Evolutionary conservation across 2,113 vertebrate species (phyloP).

Genomic region (Myrmecophaga tridactyla): DNA sequence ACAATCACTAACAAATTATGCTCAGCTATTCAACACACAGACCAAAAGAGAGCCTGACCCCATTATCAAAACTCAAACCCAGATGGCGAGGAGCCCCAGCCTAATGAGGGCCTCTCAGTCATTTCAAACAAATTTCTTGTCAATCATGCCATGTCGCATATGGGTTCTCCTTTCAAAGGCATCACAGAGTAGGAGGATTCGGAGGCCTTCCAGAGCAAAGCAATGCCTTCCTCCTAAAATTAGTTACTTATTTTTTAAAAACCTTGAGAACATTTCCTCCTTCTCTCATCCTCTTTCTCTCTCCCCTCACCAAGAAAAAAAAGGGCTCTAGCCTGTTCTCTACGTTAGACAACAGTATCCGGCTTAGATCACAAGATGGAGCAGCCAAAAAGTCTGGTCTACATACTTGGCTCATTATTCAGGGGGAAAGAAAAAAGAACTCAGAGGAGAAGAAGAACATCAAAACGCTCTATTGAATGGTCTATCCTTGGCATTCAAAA

Average conservation of each 20-base stretch:
- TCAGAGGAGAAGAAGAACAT: background rate
- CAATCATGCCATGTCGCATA: slow-evolving; percentile 55
- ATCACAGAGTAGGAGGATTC: slow-evolving; percentile 28
- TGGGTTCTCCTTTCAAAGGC: background rate
- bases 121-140: slow-evolving; percentile 68
- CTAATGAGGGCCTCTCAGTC: slow-evolving; percentile 60
- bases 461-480: slow-evolving; percentile 17
- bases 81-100: slow-evolving; percentile 60
- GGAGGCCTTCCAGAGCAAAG: background rate
- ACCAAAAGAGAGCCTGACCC: slow-evolving; percentile 66
- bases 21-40: slow-evolving; percentile 53
- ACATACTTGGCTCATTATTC: background rate
- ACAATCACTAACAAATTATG: slow-evolving; percentile 73
- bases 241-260: background rate
- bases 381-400: slow-evolving; percentile 26
- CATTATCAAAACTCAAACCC: slow-evolving; percentile 64
- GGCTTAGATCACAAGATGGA: slow-evolving; percentile 14
- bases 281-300: background rate
- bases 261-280: background rate
- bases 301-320: background rate
- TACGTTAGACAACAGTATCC: slow-evolving; percentile 5
- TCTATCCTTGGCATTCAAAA: background rate
- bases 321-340: background rate
- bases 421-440: background rate
- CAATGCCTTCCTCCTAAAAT: slow-evolving; percentile 26